Conservation (phyloP, 2,888 invertebrate species). For the Leptodirus hochenwartii region DNA sequence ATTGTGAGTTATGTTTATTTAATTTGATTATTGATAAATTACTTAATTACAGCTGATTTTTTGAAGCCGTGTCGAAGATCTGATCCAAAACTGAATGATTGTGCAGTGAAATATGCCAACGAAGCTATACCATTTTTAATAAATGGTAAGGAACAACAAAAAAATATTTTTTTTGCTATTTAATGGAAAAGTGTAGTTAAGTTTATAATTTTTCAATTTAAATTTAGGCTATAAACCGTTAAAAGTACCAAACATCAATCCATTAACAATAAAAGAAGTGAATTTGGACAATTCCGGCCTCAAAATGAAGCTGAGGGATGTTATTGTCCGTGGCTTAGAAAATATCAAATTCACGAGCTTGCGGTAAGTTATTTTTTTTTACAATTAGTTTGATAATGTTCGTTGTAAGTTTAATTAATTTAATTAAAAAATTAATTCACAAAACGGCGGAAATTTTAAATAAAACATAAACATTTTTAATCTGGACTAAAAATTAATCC, state of each 20-base stretch:
- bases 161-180: slow-evolving; percentile 7
- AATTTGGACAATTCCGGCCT: slow-evolving; percentile 15
- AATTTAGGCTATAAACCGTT: slow-evolving; percentile 19
- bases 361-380: slow-evolving; percentile 7
- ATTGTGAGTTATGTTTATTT: too few species aligned
- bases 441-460: too few species aligned
- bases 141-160: slow-evolving; percentile 15
- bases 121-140: slow-evolving; percentile 15
- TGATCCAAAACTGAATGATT: slow-evolving; percentile 18
- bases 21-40: too few species aligned
- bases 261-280: slow-evolving; percentile 16
- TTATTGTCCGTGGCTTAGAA: slow-evolving; percentile 16
- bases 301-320: slow-evolving; percentile 15
- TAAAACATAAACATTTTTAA: too few species aligned
- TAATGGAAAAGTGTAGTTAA: neutral
- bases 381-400: too few species aligned
- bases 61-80: slow-evolving; percentile 17
- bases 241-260: slow-evolving; percentile 18
- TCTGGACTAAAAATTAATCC: too few species aligned
- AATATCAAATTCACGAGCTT: slow-evolving; percentile 13
- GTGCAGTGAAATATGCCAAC: slow-evolving; percentile 16
- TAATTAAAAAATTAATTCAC: too few species aligned
- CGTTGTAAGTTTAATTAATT: too few species aligned
- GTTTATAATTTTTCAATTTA: too few species aligned
- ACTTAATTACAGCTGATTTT: slow-evolving; percentile 17